Evolutionary conservation across 2,888 invertebrate genomes (phyloP), one percentile per base, ranked within the genome.

Genomic region (Pseudoips prasinana): DNA sequence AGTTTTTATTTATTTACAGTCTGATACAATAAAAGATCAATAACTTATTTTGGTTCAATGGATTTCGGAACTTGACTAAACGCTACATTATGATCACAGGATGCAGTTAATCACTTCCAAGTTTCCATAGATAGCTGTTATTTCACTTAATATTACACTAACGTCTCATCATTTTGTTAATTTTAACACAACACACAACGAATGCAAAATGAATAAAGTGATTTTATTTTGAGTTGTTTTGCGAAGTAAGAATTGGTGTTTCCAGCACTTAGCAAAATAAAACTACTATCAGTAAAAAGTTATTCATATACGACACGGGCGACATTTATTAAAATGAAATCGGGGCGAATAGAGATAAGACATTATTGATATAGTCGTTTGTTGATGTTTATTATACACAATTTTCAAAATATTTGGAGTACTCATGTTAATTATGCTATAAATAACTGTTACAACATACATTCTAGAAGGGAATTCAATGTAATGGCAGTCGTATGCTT

Each of bases 281-380:
- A 47, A n/a, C 40, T 51, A 47, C 94, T 95, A 67, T 96, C 96
- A 76, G n/a, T n/a, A n/a, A n/a, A n/a, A n/a, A n/a, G n/a, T n/a
- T n/a, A n/a, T n/a, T n/a, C n/a, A n/a, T n/a, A n/a, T n/a, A n/a
- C n/a, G n/a, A n/a, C n/a, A n/a, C n/a, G n/a, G n/a, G n/a, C n/a
- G n/a, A n/a, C n/a, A n/a, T n/a, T n/a, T n/a, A n/a, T n/a, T n/a
- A n/a, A n/a, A n/a, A n/a, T n/a, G n/a, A n/a, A n/a, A n/a, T n/a
- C n/a, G n/a, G n/a, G n/a, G n/a, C n/a, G n/a, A n/a, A n/a, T n/a
- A n/a, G n/a, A n/a, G n/a, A n/a, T n/a, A n/a, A n/a, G n/a, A n/a
- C n/a, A n/a, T n/a, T n/a, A n/a, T n/a, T n/a, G n/a, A n/a, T n/a
- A n/a, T n/a, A n/a, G n/a, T n/a, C n/a, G n/a, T n/a, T n/a, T n/a